A percentile compares a stretch with the other conserved stretches of the same genome.
These are phyloP conservation scores for Saccostrea cuccullata DNA, from an alignment of 1,140 invertebrate genomes.

Conservation along the genomic window DNA sequence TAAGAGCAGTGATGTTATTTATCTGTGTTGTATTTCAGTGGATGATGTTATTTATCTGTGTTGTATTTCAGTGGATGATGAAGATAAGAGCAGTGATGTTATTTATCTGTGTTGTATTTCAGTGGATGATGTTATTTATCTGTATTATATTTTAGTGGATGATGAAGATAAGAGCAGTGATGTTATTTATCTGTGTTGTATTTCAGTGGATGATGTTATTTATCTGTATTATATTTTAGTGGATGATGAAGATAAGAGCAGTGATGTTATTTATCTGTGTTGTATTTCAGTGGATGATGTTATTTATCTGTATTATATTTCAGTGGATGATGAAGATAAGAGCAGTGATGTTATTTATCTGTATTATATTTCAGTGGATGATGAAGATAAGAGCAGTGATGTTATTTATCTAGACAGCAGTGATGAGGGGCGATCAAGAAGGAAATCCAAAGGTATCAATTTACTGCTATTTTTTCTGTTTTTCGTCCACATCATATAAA, in stretches of 20 bases:
- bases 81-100: no score
- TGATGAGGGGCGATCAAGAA: constrained; percentile 52
- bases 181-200: constrained; percentile 46
- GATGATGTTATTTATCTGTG: constrained; percentile 7
- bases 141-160: constrained; percentile 41
- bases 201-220: background rate
- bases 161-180: constrained; percentile 55
- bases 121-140: constrained; percentile 14
- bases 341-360: constrained; percentile 38
- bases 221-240: background rate
- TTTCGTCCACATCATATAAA: no score
- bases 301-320: no score
- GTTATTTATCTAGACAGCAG: constrained; percentile 59
- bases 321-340: constrained; percentile 38
- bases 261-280: constrained; percentile 1
- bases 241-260: no score
- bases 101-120: constrained; percentile 31
- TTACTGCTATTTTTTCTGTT: background rate
- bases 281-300: constrained; percentile 46
- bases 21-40: constrained; percentile 39
- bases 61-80: constrained; percentile 44
- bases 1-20: background rate
- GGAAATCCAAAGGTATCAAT: constrained; percentile 18
- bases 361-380: constrained; percentile 45
- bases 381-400: constrained; percentile 55